Evolutionary conservation across 2,797 vertebrate species (phyloP), one percentile per base, ranked within the genome.

Genomic region (Semaprochilodus insignis): DNA sequence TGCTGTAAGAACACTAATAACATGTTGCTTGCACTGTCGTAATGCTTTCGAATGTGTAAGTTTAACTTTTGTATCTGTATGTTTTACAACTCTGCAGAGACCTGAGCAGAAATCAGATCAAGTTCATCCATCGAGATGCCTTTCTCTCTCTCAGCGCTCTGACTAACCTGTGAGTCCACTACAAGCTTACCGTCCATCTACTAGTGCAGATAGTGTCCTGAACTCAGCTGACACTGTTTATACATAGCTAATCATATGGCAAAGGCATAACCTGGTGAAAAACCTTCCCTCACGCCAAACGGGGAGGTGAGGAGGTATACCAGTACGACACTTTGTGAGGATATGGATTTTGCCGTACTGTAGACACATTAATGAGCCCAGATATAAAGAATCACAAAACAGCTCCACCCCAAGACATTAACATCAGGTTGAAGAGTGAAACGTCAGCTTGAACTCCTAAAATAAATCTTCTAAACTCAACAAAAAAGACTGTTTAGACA

Each of bases 41-140:
- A 1, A 3, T 65, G 23, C 6, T 4, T n/a, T 54, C 54, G 34
- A 55, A 67, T 81, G 67, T 73, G 60, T 74, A 27, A 69, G 60
- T 67, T 66, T 77, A 65, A 15, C 54, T 27, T n/a, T 34, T 44
- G 83, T 25, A 31, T 69, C 72, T 86, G 31, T 88, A 76, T 83
- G 27, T 65, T 85, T 87, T 78, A 51, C 85, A 81, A 80, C 69
- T 71, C 86, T 94, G 82, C 93, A 99, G 98, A 62, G 98, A 99
- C 92, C 95, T 99, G 88, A 99, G 98, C 84, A 96, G 97, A 90
- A 99, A 99, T 88, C 89, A 84, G 85, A 97, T 99, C 90, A 91
- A 84, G 86, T 92, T 93, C 67, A 96, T 99, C 92, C 95, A 99
- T 88, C 94, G 90, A 89, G 96, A 96, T 80, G 96, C 97, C 81